phyloP scores from a whole-genome alignment of 2,113 vertebrate genomes.

The Rynchops niger region DNA sequence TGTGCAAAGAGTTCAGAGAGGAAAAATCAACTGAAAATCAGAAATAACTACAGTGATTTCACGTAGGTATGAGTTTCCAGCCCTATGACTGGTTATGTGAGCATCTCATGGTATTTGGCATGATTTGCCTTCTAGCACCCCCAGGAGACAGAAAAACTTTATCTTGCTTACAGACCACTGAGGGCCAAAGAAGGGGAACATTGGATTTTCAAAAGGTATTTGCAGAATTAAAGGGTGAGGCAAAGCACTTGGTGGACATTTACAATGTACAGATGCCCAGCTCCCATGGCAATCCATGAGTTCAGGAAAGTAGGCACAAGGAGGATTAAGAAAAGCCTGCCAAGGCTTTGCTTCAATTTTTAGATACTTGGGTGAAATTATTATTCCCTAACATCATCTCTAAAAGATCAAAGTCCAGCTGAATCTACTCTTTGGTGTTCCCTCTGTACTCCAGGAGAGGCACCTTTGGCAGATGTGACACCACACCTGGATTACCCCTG shows the following conservation, averaged over 20 bases:
- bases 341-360: not conserved
- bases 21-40: not conserved
- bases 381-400: not conserved
- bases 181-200: not conserved
- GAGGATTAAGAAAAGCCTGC: not conserved
- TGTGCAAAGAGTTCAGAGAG: not conserved
- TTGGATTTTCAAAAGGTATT: not conserved
- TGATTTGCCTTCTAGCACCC: not conserved
- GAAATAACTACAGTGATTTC: not conserved
- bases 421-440: not conserved
- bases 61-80: not conserved
- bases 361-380: not conserved
- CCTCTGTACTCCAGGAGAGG: not conserved
- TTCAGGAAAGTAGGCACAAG: not conserved
- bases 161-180: not conserved
- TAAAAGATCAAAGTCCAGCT: not conserved
- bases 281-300: not conserved
- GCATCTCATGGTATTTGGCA: not conserved
- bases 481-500: not conserved
- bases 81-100: not conserved
- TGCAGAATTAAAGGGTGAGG: not conserved
- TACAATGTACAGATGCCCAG: accelerated
- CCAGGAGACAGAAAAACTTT: not conserved
- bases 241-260: not conserved
- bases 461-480: not conserved